Base-by-base conservation (phyloP, 2,888 invertebrate genomes). In the Anarsia innoxiella region DNA sequence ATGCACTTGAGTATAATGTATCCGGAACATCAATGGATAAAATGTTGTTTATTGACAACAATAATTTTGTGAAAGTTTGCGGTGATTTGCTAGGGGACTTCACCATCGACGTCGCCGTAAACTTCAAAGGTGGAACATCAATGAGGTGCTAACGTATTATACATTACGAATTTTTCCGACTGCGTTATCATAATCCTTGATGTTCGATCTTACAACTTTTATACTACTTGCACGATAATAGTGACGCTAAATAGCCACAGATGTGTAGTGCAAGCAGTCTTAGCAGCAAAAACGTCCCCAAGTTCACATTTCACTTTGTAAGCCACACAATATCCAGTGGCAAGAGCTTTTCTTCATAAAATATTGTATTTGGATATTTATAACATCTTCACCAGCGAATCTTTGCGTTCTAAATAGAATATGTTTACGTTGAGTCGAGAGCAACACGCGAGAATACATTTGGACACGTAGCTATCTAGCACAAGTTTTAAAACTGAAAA, bases 401-500 rank as follows among this genome's bases (percentile, higher is more conserved):
- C 40, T 45, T 56, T 58, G 52, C 53, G 55, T 63, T 61, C 27
- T 26, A 19, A 12, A 42, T 40, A 39, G 35, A 37, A 36, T 36
- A 34, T 44, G 46, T 46, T 49, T 47, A 48, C 54, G 49, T 65
- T 54, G 65, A 62, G 66, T 52, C 53, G 74, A 70, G 77, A 70
- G 76, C 70, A 60, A 51, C 42, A 46, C 49, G 37, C 63, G 60
- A 51, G 44, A 56, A 51, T 26, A 42, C 49, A 45, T 64, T 72
- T 60, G 53, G 67, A 71, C 75, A 70, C 73, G 66, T 72, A 70
- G 72, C 72, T 63, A 66, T 48, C 53, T 46, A 65, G 76, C 76
- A 73, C 76, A 68, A 54, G 62, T 54, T 69, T 55, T 51, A 58
- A 56, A 56, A 45, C 42, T 39, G 39, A 54, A 49, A 44, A 56